Base-by-base conservation (phyloP, 1,140 invertebrate species). In the Dufourea novaeangliae region DNA sequence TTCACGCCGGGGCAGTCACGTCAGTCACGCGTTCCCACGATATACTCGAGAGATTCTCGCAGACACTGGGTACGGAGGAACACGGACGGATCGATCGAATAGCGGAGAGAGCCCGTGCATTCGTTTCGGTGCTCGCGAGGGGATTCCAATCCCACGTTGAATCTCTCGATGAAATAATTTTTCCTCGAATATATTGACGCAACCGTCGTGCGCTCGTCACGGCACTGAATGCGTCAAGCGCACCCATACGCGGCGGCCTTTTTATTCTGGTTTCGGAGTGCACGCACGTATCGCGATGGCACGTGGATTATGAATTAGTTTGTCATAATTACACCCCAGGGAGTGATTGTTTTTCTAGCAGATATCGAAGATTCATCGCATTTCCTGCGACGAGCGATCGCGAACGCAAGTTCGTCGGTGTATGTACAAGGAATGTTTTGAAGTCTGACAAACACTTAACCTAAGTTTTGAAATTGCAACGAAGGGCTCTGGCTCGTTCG, bases 221-320 rank as follows among this genome's bases (percentile, higher is more conserved):
- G 12, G 5, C 12, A 20, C 12, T 22, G 27, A 14, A 39, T 22
- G 27, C 22, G 25, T 71, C 37, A n/a, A n/a, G 10, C 34, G n/a
- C 34, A 27, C 37, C 57, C 29, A 29, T 39, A n/a, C 39, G 12
- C 20, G 20, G 22, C 27, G 14, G 5, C 14, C 29, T 37, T 66
- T 71, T 71, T 20, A 29, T 37, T 20, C 8, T 20, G 11, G 4
- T 20, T 22, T 5, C 32, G 39, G n/a, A 7, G 29, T 20, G 32
- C 39, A 63, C 27, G 17, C 32, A 73, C 62, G 37, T 63, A 11
- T 25, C 25, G 27, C 8, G 8, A 39, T 17, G n/a, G 17, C 64
- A 75, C 64, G 73, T 46, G 73, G 64, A 59, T 59, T 32, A 27
- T 41, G 52, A 59, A 57, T 68, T 29, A 8, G 7, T 59, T 57